Base-by-base conservation (phyloP, 2,888 invertebrate genomes). In the Eugnorisma glareosa region DNA sequence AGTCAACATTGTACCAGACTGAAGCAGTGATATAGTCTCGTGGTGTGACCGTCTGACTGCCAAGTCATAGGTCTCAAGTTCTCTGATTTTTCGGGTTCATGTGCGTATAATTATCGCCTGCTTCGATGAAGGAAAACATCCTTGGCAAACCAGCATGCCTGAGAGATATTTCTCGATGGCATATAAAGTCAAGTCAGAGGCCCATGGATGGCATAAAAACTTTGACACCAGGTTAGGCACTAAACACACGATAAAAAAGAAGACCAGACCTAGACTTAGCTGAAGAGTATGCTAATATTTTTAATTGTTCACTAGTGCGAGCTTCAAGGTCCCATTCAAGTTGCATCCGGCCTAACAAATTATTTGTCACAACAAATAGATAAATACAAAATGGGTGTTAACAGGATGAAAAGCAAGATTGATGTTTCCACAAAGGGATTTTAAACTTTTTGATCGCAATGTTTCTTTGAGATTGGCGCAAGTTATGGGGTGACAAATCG, bases 391-490 rank as follows among this genome's bases (percentile, higher is more conserved):
- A 87, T 82, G 88, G 86, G 79, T 90, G 90, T 88, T 90, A 91
- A 87, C 86, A 87, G 86, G 90, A 89, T 92, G 90, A 89, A 91
- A 90, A 93, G 92, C 92, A 94, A 95, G 95, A 95, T 95, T 94
- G 94, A 95, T 95, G 94, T 91, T 91, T 91, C 92, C 92, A 92
- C 93, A 93, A 93, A 94, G 92, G 94, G 94, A 95, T 94, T 95
- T 95, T 94, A 95, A 95, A 95, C 92, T 95, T 94, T 93, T 93
- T 94, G 94, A 94, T 93, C 92, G 91, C 91, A 90, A 90, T 89
- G 90, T 88, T 91, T 89, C 81, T 86, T 85, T 82, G 75, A 75
- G 87, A 84, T 79, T 88, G 88, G 88, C 45, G 64, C 81, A 89
- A 88, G 86, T 89, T 84, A 89, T 77, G 68, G 85, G 91, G 51